Evolutionary conservation across 2,888 invertebrate genomes (phyloP).

Genomic region (Liodrosophila aerea): DNA sequence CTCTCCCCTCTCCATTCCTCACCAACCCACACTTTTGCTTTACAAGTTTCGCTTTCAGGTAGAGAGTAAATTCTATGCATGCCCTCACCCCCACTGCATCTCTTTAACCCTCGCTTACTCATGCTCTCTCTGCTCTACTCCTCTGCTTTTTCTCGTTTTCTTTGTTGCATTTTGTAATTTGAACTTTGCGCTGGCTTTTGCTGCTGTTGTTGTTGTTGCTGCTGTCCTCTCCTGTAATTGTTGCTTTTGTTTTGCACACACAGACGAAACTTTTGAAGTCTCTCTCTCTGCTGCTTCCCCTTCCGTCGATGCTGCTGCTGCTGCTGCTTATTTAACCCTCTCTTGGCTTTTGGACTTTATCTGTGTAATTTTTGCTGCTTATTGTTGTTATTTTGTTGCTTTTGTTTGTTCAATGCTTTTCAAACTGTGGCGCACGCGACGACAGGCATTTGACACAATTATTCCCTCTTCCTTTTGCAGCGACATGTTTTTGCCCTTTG

Average conservation of each 20-base stretch:
- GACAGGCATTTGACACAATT: constrained; percentile 52
- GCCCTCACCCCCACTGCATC: too few species aligned
- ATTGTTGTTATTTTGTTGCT: constrained; percentile 38
- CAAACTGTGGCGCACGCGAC: constrained; percentile 24
- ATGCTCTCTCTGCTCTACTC: constrained; percentile 1
- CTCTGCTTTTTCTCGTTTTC: constrained; percentile 23
- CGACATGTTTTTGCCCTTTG: constrained; percentile 20
- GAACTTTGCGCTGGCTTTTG: constrained; percentile 54
- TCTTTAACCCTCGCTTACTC: constrained; percentile 30
- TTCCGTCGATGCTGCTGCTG: too few species aligned
- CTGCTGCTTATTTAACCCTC: constrained; percentile 46
- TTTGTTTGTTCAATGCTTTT: constrained; percentile 23
- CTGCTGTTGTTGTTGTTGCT: constrained; percentile 34
- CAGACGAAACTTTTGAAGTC: constrained; percentile 43
- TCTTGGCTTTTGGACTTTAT: constrained; percentile 48
- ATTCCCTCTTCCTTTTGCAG: constrained; percentile 22
- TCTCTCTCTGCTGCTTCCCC: constrained; percentile 3
- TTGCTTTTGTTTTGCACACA: constrained; percentile 37
- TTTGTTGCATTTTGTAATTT: constrained; percentile 74
- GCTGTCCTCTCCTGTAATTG: too few species aligned
- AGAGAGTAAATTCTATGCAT: constrained; percentile 44
- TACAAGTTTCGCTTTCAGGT: constrained; percentile 62
- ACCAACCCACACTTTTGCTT: constrained; percentile 38
- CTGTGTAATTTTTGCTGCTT: constrained; percentile 34
- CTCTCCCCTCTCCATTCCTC: not conserved